Base-by-base conservation (phyloP, 2,113 vertebrate genomes). In the Triplophysa siluroides region DNA sequence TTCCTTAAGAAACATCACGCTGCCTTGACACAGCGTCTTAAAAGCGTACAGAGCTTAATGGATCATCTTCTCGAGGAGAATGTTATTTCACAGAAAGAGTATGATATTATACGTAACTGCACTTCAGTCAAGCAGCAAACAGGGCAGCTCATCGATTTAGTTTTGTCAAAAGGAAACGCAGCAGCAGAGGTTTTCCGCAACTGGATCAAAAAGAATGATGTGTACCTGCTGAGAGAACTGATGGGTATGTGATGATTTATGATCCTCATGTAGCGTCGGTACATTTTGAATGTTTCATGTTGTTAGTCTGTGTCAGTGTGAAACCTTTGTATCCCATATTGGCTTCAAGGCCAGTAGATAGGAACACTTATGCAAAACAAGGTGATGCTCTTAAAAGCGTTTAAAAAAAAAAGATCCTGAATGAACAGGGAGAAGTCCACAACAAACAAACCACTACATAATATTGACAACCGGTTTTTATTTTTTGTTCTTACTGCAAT, bases 1-100 rank as follows among this genome's bases (percentile, higher is more conserved):
- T 93, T 99, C 86, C 92, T 99, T 83, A 95, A 96, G 87, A 96
- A 94, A 89, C 96, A 97, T 81, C 95, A 97, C 83, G 92, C 94
- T 85, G 94, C 96, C 10, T 90, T 99, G 84, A 94, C 95, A 79
- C 96, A 98, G 0, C 94, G 92, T 43, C 86, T 99, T 77, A 97
- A 95, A 0, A 95, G 92, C 74, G 92, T 96, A 0, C 93, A 95
- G 86, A 95, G 95, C 19, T 89, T 98, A 75, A 88, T 97, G 0
- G 94, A 95, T 67, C 94, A 95, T 85, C 90, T 99, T 45, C 86
- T 95, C 0, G 92, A 95, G 43, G 94, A 95, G 78, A 93, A 92
- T 78, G 91, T 96, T 13, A 94, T 99, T 68, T 94, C 90, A 2
- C 91, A 94, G 33, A 88, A 94, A 41, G 96, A 98, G 72, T 95